These are phyloP conservation scores for Delichon dasypus DNA, from an alignment of 2,797 vertebrate genomes.

Conservation along the genomic window DNA sequence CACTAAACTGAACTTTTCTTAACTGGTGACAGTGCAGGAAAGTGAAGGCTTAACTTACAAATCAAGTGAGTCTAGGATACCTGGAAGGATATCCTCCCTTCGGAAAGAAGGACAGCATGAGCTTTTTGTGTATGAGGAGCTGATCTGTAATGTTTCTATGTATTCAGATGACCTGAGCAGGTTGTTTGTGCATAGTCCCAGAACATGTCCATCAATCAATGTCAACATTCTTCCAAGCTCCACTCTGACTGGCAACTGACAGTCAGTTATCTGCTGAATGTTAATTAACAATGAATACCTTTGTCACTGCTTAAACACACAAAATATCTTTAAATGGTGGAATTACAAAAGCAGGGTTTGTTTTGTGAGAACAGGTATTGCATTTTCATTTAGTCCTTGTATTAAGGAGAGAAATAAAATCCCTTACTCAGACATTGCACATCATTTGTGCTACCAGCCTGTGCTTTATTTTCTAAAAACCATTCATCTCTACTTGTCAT, in stretches of 20 bases:
- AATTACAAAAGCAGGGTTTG: constrained; percentile 10
- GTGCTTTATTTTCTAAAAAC: constrained; percentile 38
- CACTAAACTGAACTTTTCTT: neutral
- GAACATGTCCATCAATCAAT: constrained; percentile 68
- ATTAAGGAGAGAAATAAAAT: constrained; percentile 11
- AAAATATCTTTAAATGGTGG: constrained; percentile 34
- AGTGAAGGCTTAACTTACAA: constrained; percentile 74
- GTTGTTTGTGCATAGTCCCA: constrained; percentile 34
- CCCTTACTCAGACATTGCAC: neutral
- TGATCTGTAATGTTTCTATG: constrained; percentile 8
- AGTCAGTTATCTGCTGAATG: constrained; percentile 61
- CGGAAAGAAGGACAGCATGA: constrained; percentile 61
- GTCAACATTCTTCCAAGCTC: constrained; percentile 61
- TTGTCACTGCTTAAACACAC: constrained; percentile 52
- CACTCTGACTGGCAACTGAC: constrained; percentile 57
- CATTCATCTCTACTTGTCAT: neutral
- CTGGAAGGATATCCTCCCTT: constrained; percentile 12
- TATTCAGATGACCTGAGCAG: constrained; percentile 52
- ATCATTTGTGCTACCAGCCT: neutral
- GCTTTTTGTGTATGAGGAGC: constrained; percentile 12
- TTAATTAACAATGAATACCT: constrained; percentile 74
- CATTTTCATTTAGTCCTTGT: constrained; percentile 28
- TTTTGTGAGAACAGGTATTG: neutral
- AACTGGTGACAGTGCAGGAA: neutral
- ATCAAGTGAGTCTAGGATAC: constrained; percentile 67